phyloP scores from a whole-genome alignment of 2,113 vertebrate species.

The Odontophorus gujanensis region DNA sequence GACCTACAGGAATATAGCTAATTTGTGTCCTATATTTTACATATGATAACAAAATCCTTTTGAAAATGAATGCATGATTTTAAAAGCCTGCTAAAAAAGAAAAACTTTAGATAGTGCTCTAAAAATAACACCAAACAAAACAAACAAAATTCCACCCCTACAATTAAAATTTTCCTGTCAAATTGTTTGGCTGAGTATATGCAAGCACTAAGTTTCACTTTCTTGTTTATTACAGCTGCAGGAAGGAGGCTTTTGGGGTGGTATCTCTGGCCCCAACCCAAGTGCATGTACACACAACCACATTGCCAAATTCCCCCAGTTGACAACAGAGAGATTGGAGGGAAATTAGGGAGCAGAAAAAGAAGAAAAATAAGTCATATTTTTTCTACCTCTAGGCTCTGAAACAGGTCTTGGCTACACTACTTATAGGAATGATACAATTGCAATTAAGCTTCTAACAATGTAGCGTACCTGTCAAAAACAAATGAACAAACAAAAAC shows the following conservation, averaged over 20 bases:
- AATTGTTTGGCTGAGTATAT: not conserved
- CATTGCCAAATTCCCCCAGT: slow-evolving; percentile 31
- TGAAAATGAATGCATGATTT: not conserved
- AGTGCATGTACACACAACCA: not conserved
- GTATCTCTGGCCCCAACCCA: slow-evolving; percentile 37
- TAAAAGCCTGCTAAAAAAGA: not conserved
- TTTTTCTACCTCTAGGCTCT: not conserved
- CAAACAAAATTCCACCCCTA: not conserved
- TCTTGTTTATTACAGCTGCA: slow-evolving; percentile 55
- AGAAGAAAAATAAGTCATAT: not conserved
- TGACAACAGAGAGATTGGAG: slow-evolving; percentile 40
- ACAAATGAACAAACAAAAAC: not conserved
- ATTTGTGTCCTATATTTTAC: not conserved
- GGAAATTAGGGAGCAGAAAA: slow-evolving; percentile 9
- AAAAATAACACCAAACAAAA: not conserved
- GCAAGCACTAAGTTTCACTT: not conserved
- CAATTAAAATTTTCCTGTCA: not conserved
- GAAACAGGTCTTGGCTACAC: not conserved
- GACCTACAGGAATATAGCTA: not conserved
- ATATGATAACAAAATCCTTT: not conserved
- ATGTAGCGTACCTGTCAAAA: not conserved
- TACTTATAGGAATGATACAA: not conserved
- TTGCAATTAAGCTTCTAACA: not conserved
- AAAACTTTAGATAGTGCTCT: not conserved
- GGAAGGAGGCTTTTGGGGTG: slow-evolving; percentile 58